Base-by-base conservation (phyloP, 2,113 vertebrate genomes). In the Leiothrix lutea region DNA sequence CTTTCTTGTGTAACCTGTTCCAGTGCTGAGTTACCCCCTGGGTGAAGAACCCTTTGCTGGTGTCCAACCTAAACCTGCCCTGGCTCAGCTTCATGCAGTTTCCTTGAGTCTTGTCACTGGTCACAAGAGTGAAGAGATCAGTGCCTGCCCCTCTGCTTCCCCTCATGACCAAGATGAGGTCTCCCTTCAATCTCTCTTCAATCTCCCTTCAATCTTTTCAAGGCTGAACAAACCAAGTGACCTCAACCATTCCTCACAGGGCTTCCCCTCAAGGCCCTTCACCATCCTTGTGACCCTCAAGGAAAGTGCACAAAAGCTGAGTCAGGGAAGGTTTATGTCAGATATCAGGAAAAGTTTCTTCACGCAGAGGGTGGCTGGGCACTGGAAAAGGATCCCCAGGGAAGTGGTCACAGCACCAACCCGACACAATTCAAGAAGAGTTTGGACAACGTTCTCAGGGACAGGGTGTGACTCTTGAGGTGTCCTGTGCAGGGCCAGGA, bases 351-450 rank as follows among this genome's bases (percentile, higher is more conserved):
- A 28, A 58, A 51, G 7, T 0, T 36, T 58, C 11, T 66, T 58
- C 5, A 2, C 10, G 12, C 28, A 57, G 15, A 16, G 19, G 3
- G 1, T 36, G 26, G 0, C 0, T 73, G 51, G 35, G 26, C 9
- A 20, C 12, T 65, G 58, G 26, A 44, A 38, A 14, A 58, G 50
- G 36, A 1, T 73, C 19, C 24, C 18, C 44, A 38, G 33, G 12
- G 15, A 0, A 38, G 15, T 10, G 60, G 26, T 33, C 58, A 65
- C 36, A 73, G 51, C 26, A 29, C 5, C 19, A 73, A 7, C 8
- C 23, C 4, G 8, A 1, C 15, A 58, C 18, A 33, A 33, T 1
- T 38, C 60, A 51, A 33, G 22, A 16, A 66, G 47, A 24, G 45
- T 48, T 48, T 48, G 31, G 12, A 26, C 26, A 57, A 0, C 7